Percentiles rank a stretch among this genome's conserved stretches.
phyloP scores from a whole-genome alignment of 35 echinoderm and acorn worm species.

The Ophioderma brevispina region DNA sequence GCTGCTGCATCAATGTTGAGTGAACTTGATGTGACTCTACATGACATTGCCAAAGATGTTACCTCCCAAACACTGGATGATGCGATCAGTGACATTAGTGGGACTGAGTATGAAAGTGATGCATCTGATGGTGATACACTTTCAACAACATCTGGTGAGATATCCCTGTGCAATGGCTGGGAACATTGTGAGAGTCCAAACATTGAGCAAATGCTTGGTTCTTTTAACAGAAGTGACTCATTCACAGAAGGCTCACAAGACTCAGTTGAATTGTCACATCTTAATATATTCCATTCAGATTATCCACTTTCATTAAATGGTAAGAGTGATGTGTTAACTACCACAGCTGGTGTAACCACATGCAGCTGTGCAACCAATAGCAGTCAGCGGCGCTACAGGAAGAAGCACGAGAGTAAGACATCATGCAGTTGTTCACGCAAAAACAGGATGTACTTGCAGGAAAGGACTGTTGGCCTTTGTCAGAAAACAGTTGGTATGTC shows the following conservation, averaged over 20 bases:
- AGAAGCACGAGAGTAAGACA: neutral
- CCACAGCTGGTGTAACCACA: neutral
- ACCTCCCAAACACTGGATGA: neutral
- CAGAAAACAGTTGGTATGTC: neutral
- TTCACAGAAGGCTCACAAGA: neutral
- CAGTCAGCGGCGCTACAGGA: neutral
- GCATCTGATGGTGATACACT: neutral
- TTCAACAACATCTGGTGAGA: conserved; percentile 3
- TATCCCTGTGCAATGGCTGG: neutral
- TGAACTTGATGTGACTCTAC: neutral
- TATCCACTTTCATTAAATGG: neutral
- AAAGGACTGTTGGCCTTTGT: neutral
- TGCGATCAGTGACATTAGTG: neutral
- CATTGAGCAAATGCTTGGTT: neutral
- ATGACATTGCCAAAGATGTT: neutral
- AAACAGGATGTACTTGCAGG: too few species aligned
- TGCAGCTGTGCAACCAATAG: neutral
- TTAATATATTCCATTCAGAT: neutral
- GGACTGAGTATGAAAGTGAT: conserved; percentile 9
- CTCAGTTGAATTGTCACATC: neutral
- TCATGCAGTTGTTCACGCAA: neutral
- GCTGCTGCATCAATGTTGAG: neutral
- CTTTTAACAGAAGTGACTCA: neutral
- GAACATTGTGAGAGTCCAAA: neutral
- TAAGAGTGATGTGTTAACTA: neutral